Base-by-base conservation (phyloP, 2,888 invertebrate species). In the Pantelozetes paolii region DNA sequence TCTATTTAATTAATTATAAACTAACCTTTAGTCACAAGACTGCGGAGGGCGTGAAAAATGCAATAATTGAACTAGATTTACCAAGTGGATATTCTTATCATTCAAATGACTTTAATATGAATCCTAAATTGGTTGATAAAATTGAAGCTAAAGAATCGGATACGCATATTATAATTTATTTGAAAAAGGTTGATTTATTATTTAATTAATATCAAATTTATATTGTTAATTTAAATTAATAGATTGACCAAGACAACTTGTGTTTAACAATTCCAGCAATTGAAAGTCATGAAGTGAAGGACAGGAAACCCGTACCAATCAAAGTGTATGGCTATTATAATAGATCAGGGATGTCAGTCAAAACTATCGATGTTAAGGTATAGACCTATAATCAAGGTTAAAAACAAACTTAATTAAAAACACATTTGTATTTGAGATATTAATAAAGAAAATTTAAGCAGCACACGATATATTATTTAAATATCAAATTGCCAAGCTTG, bases 1-100 rank as follows among this genome's bases (percentile, higher is more conserved):
- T 28, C n/a, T 62, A 8, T 62, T 59, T 59, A 26, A 23, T 50
- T 8, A n/a, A 13, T 50, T 13, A 50, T n/a, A 8, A 50, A 50
- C 5, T n/a, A 54, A 20, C 30, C 3, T 62, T 30, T 15, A 62
- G 59, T 15, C 32, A 62, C 32, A 62, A 62, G 1, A 15, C 11
- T 30, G 15, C 1, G 2, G 30, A 13, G 1, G 1, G 18, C 3
- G n/a, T 30, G 1, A 30, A 15, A 1, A 62, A 62, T n/a, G n/a
- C 8, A 30, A 30, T 62, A 26, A 26, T 62, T 28, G 59, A 62
- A 62, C 28, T 62, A 18, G 59, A 62, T 28, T 26, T 62, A 26
- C 59, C 59, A 62, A 62, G 23, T 62, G 59, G 59, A 2, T 62
- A 30, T 62, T 9, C 28, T 26, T 62, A 62, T 18, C 30, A 62